Evolutionary conservation across 2,888 invertebrate genomes (phyloP), one percentile per base, ranked within the genome.

Genomic region (Cryptocephalus moraei): DNA sequence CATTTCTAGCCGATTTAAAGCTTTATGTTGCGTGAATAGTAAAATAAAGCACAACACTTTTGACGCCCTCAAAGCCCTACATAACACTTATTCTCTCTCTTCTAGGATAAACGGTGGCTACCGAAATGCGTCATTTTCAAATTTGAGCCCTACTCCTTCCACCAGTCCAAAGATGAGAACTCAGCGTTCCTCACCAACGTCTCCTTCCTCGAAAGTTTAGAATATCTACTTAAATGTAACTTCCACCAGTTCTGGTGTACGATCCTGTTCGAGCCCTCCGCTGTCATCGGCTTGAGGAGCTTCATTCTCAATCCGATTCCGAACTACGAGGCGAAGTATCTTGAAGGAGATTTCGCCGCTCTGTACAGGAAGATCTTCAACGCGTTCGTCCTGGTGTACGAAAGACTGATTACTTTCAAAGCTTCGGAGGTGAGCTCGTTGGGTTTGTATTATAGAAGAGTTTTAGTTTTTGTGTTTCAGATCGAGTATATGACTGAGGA

Each of bases 391-490:
- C 72, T 84, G 14, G 73, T 89, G 8, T 82, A 86, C 61, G 77
- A 84, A 55, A 78, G 93, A 59, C 76, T 94, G 55, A 76, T 87
- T 9, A 90, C 88, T 9, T 82, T 82, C 66, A 84, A 82, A 58
- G 88, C 91, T 66, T 84, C 84, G 11, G 78, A 81, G 70, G 85
- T 84, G 64, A 11, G 12, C 6, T 11, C 6, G n/a, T 4, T 36
- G 36, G 22, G 22, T 4, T n/a, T 40, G 14, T 12, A 11, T 40
- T 40, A n/a, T n/a, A 13, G 4, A 40, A 40, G 4, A 8, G 2
- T 11, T 36, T 6, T 4, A 11, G 36, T 6, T 36, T 12, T 36
- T 32, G 13, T 42, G 11, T 64, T 67, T 55, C 47, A 69, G 68
- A 53, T 43, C 42, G 70, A 71, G 55, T 67, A 60, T 55, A 67